Percentiles rank a stretch among this genome's conserved stretches.
Conservation (phyloP, 2,888 invertebrate genomes). For the Caenorhabditis imperialis region DNA sequence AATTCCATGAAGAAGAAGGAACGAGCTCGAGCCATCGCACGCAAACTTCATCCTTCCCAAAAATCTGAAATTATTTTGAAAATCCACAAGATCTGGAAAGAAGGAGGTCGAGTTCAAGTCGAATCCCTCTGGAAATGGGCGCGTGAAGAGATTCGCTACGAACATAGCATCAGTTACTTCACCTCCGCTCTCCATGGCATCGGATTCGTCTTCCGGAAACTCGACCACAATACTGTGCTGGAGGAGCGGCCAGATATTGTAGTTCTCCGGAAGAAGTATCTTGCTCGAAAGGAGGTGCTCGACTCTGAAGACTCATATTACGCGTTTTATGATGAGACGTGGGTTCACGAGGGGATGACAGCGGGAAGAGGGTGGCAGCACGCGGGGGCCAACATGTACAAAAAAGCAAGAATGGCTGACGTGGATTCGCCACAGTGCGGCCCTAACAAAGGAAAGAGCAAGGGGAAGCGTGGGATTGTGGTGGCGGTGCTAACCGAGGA, state of each 20-base stretch:
- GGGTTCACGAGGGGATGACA: neutral
- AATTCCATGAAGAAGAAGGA: too few species aligned
- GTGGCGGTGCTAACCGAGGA: neutral
- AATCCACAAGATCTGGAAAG: neutral
- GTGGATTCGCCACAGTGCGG: neutral
- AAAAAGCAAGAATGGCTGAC: neutral
- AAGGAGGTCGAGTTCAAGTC: neutral
- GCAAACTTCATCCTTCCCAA: too few species aligned
- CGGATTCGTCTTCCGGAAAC: constrained; percentile 1
- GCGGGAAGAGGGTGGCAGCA: neutral
- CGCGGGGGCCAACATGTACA: neutral
- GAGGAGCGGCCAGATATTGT: constrained; percentile 7
- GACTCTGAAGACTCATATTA: neutral
- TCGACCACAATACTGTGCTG: neutral
- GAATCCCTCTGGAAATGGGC: constrained; percentile 2
- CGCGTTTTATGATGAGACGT: constrained; percentile 2
- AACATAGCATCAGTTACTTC: neutral
- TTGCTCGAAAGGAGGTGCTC: neutral
- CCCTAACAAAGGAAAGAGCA: neutral
- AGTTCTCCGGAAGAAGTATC: neutral
- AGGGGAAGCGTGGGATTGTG: neutral
- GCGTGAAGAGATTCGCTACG: neutral
- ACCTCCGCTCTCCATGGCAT: neutral
- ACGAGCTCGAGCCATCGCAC: too few species aligned
- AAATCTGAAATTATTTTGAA: neutral